Evolutionary conservation across 37 sponge, comb jelly and placozoan species (phyloP).

Genomic region (Bolinopsis microptera): DNA sequence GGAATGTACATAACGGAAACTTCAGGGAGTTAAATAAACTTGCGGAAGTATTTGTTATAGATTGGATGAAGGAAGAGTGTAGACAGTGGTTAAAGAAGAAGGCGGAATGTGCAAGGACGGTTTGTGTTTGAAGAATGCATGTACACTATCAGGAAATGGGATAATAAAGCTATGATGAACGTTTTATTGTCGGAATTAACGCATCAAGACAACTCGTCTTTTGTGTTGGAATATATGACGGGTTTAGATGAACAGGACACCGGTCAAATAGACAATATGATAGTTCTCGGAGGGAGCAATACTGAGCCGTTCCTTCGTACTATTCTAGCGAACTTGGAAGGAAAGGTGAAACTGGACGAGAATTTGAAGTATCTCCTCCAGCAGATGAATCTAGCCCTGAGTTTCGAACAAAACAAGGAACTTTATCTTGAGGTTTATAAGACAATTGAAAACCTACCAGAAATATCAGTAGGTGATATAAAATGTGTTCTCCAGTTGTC

Average conservation of each 20-base stretch:
- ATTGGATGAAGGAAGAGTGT: not conserved
- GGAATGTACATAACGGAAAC: not conserved
- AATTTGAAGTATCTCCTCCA: not conserved
- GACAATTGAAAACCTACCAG: not conserved
- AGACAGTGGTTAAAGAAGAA: not conserved
- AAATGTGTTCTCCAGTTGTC: not conserved
- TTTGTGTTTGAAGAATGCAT: not conserved
- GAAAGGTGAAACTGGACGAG: not conserved
- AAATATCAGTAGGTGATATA: not conserved
- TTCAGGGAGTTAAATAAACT: not conserved
- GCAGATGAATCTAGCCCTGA: not conserved
- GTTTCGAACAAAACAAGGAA: not conserved
- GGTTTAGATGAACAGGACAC: not conserved
- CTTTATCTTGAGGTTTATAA: not conserved
- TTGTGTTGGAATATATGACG: not conserved
- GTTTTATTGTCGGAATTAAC: not conserved
- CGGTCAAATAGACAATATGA: not conserved
- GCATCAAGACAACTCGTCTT: not conserved
- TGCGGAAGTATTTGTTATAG: not conserved
- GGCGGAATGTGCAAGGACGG: not conserved
- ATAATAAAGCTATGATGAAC: not conserved
- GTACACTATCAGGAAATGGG: not conserved
- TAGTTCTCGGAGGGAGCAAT: not conserved
- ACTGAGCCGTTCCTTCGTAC: not conserved
- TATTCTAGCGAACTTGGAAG: not conserved